Evolutionary conservation across 2,797 vertebrate genomes (phyloP), one percentile per base, ranked within the genome.

Genomic region (Heteromormyrus szaboi): DNA sequence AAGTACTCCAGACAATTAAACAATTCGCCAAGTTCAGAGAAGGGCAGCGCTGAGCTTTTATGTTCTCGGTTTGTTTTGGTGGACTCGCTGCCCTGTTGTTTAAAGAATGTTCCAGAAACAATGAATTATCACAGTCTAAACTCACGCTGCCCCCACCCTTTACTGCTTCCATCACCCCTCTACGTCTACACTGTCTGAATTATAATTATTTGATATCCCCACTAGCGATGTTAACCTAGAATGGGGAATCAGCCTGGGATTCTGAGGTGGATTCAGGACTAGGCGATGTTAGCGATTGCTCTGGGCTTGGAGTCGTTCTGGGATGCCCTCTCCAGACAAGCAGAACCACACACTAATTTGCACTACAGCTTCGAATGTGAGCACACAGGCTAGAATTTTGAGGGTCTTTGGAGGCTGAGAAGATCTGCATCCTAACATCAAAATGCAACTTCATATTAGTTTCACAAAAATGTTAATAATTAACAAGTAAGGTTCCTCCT

Each of bases 121-220:
- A 50, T 85, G 83, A 50, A 85, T 79, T 79, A 44, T 79, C 72
- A 79, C 14, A 44, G 72, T 79, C 72, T 17, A 29, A 79, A 79
- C 12, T 79, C 72, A 41, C 19, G 33, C 37, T 17, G 25, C 9
- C 65, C 33, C 17, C 37, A 79, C 72, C 72, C 72, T 4, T 79
- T 44, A 8, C 37, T n/a, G 72, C 37, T 79, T 19, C 72, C 4
- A 44, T 79, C 37, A 72, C 33, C 17, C 37, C 72, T 41, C 72
- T 44, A 79, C 17, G 37, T 79, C 46, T 85, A 48, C 50, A 48
- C 83, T 48, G 83, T 85, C 83, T 85, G 46, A 25, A 48, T 85
- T 53, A 85, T 85, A 50, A 85, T 85, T 85, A 85, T 85, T 85
- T 11, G n/a, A 50, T 85, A 85, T 85, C 50, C 83, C 48, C 83